Conservation (phyloP, 35 echinoderm and acorn worm genomes). For the Nesometra sesokonis region DNA sequence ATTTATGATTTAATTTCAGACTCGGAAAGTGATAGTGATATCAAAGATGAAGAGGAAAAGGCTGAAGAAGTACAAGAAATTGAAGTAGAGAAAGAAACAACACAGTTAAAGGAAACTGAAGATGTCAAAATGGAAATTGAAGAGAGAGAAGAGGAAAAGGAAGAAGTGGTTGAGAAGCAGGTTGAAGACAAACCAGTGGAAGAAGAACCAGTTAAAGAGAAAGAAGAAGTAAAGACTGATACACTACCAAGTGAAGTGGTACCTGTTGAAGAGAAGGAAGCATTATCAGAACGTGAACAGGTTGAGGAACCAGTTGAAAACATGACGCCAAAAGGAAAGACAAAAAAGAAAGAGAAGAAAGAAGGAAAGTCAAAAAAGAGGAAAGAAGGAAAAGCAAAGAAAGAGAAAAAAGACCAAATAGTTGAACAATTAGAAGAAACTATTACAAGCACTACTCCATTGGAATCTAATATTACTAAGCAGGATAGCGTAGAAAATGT, state of each 20-base stretch:
- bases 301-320: conserved; percentile 19
- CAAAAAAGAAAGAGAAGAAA: conserved; percentile 24
- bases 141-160: conserved; percentile 17
- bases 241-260: background rate
- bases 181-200: conserved; percentile 6
- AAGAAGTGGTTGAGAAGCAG: conserved; percentile 10
- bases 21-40: background rate
- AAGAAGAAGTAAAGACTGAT: background rate
- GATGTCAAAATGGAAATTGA: background rate
- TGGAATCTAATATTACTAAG: conserved; percentile 21
- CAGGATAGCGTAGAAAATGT: conserved; percentile 16
- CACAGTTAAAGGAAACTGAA: conserved; percentile 11
- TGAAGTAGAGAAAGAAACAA: conserved; percentile 5
- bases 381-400: conserved; percentile 18
- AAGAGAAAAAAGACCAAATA: conserved; percentile 15
- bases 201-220: conserved; percentile 6
- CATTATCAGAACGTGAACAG: background rate
- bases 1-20: conserved; percentile 1
- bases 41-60: conserved; percentile 1
- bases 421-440: conserved; percentile 10
- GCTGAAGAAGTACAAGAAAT: conserved; percentile 12
- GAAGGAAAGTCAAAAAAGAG: conserved; percentile 24
- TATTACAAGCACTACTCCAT: conserved; percentile 2
- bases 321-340: conserved; percentile 14
- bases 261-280: background rate